Conservation (phyloP, 2,888 invertebrate species). For the Ferdinandea cuprea region DNA sequence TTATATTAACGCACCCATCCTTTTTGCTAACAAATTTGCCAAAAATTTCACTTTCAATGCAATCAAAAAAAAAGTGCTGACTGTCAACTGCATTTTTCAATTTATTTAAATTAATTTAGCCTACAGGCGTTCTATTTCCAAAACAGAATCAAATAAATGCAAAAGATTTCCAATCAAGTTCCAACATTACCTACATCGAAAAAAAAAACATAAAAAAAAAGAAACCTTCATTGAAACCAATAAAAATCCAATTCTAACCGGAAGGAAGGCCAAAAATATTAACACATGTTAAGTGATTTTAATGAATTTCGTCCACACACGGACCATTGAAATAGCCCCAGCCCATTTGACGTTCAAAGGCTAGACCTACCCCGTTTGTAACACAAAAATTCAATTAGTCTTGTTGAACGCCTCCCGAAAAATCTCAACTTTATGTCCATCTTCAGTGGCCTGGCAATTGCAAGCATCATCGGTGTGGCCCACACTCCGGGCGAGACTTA, state of each 20-base stretch:
- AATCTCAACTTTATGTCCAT: constrained; percentile 60
- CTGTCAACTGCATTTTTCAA: constrained; percentile 16
- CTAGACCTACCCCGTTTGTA: constrained; percentile 51
- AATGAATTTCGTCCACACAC: constrained; percentile 59
- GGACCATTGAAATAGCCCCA: background rate
- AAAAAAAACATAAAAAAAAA: background rate
- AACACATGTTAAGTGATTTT: constrained; percentile 73
- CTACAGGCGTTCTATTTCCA: background rate
- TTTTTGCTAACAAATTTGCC: no score
- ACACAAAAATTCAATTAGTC: constrained; percentile 83
- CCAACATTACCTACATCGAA: background rate
- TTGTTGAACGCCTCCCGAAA: constrained; percentile 78
- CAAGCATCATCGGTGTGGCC: constrained; percentile 4
- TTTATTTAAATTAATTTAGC: constrained; percentile 3
- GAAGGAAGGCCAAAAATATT: constrained; percentile 70
- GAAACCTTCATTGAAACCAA: constrained; percentile 39
- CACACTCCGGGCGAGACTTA: constrained; percentile 23
- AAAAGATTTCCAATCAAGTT: constrained; percentile 28
- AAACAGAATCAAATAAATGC: background rate
- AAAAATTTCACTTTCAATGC: no score
- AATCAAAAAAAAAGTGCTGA: no score
- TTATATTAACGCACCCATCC: no score
- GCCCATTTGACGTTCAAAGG: constrained; percentile 7
- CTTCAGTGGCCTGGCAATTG: constrained; percentile 26
- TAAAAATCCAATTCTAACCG: constrained; percentile 71